Evolutionary conservation across 2,888 invertebrate genomes (phyloP).

Genomic region (Micropterix aruncella): DNA sequence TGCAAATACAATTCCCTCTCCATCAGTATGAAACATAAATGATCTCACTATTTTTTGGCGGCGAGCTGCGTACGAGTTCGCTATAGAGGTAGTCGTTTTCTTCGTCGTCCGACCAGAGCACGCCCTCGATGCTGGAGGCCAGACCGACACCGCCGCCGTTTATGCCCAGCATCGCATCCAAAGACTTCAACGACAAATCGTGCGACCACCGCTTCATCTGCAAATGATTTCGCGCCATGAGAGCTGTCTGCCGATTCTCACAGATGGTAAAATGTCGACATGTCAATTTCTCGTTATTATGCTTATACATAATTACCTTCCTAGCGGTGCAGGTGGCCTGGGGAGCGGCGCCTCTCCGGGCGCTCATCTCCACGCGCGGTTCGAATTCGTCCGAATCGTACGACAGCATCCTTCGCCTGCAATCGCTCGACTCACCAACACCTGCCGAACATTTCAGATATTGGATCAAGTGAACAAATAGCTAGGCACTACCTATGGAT

Average conservation of each 20-base stretch:
- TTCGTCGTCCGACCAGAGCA: constrained; percentile 39
- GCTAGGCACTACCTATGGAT: too few species aligned
- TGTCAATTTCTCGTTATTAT: too few species aligned
- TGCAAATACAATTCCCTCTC: too few species aligned
- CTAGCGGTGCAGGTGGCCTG: too few species aligned
- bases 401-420: background rate
- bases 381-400: background rate
- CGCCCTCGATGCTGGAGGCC: constrained; percentile 38
- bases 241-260: too few species aligned
- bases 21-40: too few species aligned
- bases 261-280: too few species aligned
- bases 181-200: constrained; percentile 12
- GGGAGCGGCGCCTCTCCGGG: background rate
- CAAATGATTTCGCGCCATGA: too few species aligned
- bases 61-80: constrained; percentile 32
- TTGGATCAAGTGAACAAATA: too few species aligned
- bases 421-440: background rate
- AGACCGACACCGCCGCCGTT: constrained; percentile 23
- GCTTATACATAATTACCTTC: too few species aligned
- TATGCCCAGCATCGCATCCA: constrained; percentile 24
- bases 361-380: background rate
- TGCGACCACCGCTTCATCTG: constrained; percentile 32
- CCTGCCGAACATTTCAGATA: too few species aligned
- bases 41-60: constrained; percentile 35
- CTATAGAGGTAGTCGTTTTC: constrained; percentile 38